Conservation (phyloP, 2,797 vertebrate species). For the Acanthurus lineatus region DNA sequence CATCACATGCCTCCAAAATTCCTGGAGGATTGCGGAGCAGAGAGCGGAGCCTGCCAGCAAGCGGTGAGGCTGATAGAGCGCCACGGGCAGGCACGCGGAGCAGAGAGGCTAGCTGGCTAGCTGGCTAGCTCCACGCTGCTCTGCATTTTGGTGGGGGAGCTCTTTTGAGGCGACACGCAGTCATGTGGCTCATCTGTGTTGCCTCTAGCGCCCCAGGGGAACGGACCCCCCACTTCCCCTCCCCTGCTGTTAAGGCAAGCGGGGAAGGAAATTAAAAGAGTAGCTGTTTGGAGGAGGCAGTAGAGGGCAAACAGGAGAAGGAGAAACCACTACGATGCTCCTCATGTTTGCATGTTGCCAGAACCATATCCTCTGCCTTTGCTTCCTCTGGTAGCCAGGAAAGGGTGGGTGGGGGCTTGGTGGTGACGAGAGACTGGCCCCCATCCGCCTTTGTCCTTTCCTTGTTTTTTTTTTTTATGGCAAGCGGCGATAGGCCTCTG, state of each 20-base stretch:
- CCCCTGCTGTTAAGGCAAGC: conserved; percentile 57
- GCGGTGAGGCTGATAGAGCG: conserved; percentile 15
- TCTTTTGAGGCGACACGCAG: conserved; percentile 31
- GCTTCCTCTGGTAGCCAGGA: conserved; percentile 22
- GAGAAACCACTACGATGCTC: conserved; percentile 42
- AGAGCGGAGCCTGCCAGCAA: conserved; percentile 9
- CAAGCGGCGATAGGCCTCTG: conserved; percentile 58
- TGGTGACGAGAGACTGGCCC: conserved; percentile 55
- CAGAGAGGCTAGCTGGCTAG: conserved; percentile 25
- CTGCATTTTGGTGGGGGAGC: conserved; percentile 12
- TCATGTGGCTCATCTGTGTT: conserved; percentile 76
- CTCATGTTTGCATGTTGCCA: conserved; percentile 36
- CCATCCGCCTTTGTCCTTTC: conserved; percentile 64
- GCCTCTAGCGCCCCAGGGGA: conserved; percentile 59
- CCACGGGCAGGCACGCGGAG: conserved; percentile 15
- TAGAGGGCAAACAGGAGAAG: conserved; percentile 53
- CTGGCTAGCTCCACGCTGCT: conserved; percentile 37
- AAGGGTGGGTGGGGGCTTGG: conserved; percentile 54
- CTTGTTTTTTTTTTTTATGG: conserved; percentile 43
- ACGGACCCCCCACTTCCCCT: conserved; percentile 44
- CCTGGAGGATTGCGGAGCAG: conserved; percentile 45
- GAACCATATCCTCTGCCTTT: conserved; percentile 17
- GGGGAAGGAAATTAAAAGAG: conserved; percentile 76
- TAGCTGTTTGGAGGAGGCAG: conserved; percentile 57
- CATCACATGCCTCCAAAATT: conserved; percentile 52